Evolutionary conservation across 2,113 vertebrate species (phyloP).

Genomic region (Brachirus orientalis): DNA sequence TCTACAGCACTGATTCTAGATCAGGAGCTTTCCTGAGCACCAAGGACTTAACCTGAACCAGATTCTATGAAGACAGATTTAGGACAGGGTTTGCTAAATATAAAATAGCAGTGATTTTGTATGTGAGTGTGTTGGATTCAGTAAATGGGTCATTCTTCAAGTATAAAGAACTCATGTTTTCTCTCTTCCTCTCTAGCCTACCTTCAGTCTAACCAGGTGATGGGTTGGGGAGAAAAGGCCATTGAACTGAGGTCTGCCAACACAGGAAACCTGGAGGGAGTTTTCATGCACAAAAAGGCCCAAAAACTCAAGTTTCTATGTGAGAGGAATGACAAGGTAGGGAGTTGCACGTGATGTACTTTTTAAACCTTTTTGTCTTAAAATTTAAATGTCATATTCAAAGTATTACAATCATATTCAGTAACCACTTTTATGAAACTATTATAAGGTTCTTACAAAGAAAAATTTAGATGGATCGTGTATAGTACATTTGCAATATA

Average conservation of each 20-base stretch:
- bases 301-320: slow-evolving; percentile 97
- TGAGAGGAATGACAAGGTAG: slow-evolving; percentile 96
- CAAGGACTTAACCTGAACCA: slow-evolving; percentile 32
- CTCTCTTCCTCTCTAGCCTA: slow-evolving; percentile 82
- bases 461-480: too few species aligned
- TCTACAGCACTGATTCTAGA: slow-evolving; percentile 3
- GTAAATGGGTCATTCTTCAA: slow-evolving; percentile 60
- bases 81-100: slow-evolving; percentile 50
- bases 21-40: slow-evolving; percentile 23
- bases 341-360: background rate
- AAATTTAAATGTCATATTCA: too few species aligned
- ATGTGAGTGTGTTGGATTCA: slow-evolving; percentile 29
- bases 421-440: too few species aligned
- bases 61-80: slow-evolving; percentile 38
- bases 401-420: too few species aligned
- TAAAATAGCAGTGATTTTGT: slow-evolving; percentile 8
- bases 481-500: too few species aligned
- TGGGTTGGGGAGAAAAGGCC: slow-evolving; percentile 96
- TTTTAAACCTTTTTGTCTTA: too few species aligned
- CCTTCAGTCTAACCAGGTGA: slow-evolving; percentile 94
- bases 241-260: slow-evolving; percentile 92
- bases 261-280: slow-evolving; percentile 89
- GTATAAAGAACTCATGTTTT: slow-evolving; percentile 25
- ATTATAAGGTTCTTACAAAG: too few species aligned
- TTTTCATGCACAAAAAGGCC: slow-evolving; percentile 96